Evolutionary conservation across 2,797 vertebrate species (phyloP).

Genomic region (Notolepis coatsorum): DNA sequence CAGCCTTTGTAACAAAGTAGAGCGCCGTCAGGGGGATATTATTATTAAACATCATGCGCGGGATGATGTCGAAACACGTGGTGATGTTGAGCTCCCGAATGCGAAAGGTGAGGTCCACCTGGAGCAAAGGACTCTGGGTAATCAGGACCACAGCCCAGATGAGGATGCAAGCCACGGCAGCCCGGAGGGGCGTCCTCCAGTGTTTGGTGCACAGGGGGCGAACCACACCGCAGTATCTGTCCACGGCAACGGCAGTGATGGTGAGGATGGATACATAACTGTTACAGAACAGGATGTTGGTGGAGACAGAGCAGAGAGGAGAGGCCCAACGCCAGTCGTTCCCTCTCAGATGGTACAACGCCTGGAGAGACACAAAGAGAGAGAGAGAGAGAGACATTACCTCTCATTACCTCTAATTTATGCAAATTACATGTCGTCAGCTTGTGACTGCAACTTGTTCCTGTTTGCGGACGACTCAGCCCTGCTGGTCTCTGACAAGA

Average conservation of each 20-base stretch:
- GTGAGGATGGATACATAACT: slow-evolving; percentile 42
- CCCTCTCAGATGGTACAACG: slow-evolving; percentile 24
- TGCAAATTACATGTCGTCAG: too few species aligned
- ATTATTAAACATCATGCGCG: slow-evolving; percentile 26
- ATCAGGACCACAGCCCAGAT: slow-evolving; percentile 46
- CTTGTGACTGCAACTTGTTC: too few species aligned
- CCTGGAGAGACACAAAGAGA: too few species aligned
- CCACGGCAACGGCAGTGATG: slow-evolving; percentile 38
- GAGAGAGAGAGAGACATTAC: too few species aligned
- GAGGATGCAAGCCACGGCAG: slow-evolving; percentile 5
- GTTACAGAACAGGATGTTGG: slow-evolving; percentile 41
- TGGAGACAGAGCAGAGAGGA: background rate
- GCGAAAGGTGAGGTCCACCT: slow-evolving; percentile 2
- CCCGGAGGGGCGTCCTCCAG: slow-evolving; percentile 18
- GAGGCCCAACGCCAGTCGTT: slow-evolving; percentile 28
- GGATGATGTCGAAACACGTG: slow-evolving; percentile 53
- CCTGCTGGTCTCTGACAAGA: too few species aligned
- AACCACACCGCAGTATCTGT: slow-evolving; percentile 43
- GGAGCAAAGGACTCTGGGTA: slow-evolving; percentile 41
- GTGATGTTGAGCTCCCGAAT: slow-evolving; percentile 17
- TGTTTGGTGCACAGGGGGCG: slow-evolving; percentile 16
- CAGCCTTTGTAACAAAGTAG: slow-evolving; percentile 37
- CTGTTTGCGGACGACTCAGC: too few species aligned
- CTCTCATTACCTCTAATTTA: too few species aligned
- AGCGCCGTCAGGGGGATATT: background rate